Percentiles rank a stretch among this genome's conserved stretches.
phyloP scores from a whole-genome alignment of 2,113 vertebrate species.

The Cinclus mexicanus region DNA sequence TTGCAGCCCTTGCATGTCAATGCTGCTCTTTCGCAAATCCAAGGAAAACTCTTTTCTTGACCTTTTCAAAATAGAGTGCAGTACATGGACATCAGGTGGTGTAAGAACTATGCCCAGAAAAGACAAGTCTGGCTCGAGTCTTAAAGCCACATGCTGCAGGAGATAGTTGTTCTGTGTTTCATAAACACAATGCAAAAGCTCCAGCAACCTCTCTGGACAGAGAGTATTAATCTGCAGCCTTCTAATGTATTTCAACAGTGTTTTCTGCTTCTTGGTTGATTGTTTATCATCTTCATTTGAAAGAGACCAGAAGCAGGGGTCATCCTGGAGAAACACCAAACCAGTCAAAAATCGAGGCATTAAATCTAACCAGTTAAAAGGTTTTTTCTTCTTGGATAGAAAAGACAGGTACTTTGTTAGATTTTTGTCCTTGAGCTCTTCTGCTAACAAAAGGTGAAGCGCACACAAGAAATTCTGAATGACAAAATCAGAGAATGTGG shows the following conservation, averaged over 20 bases:
- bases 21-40: constrained; percentile 81
- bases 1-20: constrained; percentile 80
- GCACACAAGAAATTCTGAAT: constrained; percentile 86
- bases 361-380: constrained; percentile 82
- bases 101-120: constrained; percentile 80
- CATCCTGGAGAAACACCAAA: constrained; percentile 77
- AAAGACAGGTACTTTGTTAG: constrained; percentile 76
- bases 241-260: constrained; percentile 73
- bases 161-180: constrained; percentile 74
- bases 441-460: constrained; percentile 76
- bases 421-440: constrained; percentile 78
- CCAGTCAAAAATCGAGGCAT: constrained; percentile 82
- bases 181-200: constrained; percentile 83
- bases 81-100: constrained; percentile 77
- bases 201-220: constrained; percentile 77
- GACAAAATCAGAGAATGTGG: constrained; percentile 77
- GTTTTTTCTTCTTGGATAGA: constrained; percentile 78
- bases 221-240: constrained; percentile 71
- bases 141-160: constrained; percentile 69
- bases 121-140: constrained; percentile 76
- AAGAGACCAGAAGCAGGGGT: constrained; percentile 23
- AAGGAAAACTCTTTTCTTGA: constrained; percentile 76
- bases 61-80: constrained; percentile 73
- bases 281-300: not conserved
- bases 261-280: constrained; percentile 73